Evolutionary conservation across 1,140 invertebrate species (phyloP).

Genomic region (Aphelenchoides fujianensis): DNA sequence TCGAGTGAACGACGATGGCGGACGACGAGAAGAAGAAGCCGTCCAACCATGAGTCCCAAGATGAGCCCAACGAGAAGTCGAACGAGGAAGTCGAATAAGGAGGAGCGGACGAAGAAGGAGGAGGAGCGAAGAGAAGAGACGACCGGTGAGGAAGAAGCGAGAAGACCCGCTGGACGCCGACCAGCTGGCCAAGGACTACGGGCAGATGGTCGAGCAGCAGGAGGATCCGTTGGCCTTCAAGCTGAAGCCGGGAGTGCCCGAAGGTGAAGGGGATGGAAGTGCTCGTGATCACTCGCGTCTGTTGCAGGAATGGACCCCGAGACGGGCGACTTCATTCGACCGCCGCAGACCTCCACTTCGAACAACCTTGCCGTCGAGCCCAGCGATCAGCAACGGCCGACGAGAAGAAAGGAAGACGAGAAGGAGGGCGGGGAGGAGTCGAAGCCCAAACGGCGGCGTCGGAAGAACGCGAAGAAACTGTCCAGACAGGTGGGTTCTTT

Average conservation of each 20-base stretch:
- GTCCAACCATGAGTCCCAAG: too few species aligned
- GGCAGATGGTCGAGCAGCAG: conserved; percentile 6
- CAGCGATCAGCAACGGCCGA: neutral
- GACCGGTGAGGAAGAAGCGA: neutral
- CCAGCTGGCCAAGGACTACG: conserved; percentile 2
- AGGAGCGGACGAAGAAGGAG: neutral
- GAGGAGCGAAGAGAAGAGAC: neutral
- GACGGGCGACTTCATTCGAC: conserved; percentile 35
- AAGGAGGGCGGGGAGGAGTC: conserved; percentile 16
- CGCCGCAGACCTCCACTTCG: conserved; percentile 13
- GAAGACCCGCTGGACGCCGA: neutral
- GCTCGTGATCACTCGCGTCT: neutral
- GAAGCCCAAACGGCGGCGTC: neutral
- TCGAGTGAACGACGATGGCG: too few species aligned
- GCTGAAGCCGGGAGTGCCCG: too few species aligned
- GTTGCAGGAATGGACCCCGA: conserved; percentile 36
- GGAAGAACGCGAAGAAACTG: conserved; percentile 8
- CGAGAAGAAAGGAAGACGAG: conserved; percentile 22
- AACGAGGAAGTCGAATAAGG: too few species aligned
- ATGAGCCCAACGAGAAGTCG: too few species aligned
- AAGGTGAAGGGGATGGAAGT: neutral
- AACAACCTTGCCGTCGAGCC: neutral
- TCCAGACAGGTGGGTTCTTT: neutral
- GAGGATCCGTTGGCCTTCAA: neutral
- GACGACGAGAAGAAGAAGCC: neutral